Base-by-base conservation (phyloP, 23 tunicate genomes). In the Ciona savignyi region DNA sequence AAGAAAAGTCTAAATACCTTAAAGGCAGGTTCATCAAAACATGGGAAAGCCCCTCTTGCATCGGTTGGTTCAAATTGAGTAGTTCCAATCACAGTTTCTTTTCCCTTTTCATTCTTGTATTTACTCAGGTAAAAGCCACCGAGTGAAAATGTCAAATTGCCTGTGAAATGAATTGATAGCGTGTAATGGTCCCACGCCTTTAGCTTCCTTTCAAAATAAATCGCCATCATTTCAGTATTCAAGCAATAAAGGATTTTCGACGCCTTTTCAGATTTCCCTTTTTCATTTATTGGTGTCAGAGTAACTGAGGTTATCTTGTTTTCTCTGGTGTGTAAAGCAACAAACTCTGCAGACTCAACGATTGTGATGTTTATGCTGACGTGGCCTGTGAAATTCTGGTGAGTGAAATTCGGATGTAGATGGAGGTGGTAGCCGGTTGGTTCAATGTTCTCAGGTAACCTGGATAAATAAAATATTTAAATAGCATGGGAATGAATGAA, bases 21-120 rank as follows among this genome's bases (percentile, higher is more conserved):
- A 32, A 86, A 80, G 21, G 66, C 35, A 51, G 98, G 98, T 63
- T 93, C 98, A 74, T 93, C 98, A 68, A 93, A 93, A 49, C 98
- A 93, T 25, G 98, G 98, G 68, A 85, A 93, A n/a, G 98, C 93
- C 24, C 71, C 72, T 68, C 98, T 77, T 27, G 98, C 93, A 68
- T 61, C 74, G 0, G 73, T 62, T 25, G 88, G 42, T 63, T 93
- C 98, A 78, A 93, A 93, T 65, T 93, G 92, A 2, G 98, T 93
- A 19, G 98, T 77, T 28, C 78, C 92, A 63, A 93, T 83, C 1
- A 76, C 84, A n/a, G 0, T 61, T 62, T 93, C 85, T 2, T 42
- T 34, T 20, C 98, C 93, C 35, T 71, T 25, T 33, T 69, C 23
- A n/a, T 67, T 74, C 31, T 78, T 72, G 68, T 89, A 89, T 25